Evolutionary conservation across 2,888 invertebrate species (phyloP), one percentile per base, ranked within the genome.

Genomic region (Leptura quadrifasciata): DNA sequence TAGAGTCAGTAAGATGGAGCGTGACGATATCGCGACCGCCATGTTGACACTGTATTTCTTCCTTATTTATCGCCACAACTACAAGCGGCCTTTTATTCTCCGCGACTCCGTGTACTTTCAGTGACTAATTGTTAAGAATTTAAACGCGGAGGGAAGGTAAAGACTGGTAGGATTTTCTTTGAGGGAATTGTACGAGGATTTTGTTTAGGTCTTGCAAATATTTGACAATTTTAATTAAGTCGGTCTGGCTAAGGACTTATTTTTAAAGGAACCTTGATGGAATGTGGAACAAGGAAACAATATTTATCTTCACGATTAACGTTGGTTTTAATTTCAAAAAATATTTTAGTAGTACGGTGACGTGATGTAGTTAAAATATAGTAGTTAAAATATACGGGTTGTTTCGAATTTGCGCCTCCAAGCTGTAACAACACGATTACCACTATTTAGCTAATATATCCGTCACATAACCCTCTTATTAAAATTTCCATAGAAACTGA

Each of bases 1-100:
- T 80, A 75, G 78, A 81, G 80, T 76, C 76, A 78, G 81, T 79
- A 81, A 81, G 79, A 81, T 79, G 76, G 76, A 72, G 77, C 81
- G 80, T 81, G 81, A 79, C 78, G 81, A 81, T 81, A 78, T 63
- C 61, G 58, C 52, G 70, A 75, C 74, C 64, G 71, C 76, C 73
- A 74, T 81, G 79, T 81, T 79, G 78, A 79, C 81, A 70, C 64
- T 68, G 75, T 31, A 55, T 68, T 68, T 63, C 67, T 58, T 52
- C 52, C 18, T 67, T 73, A 73, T 68, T 67, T 73, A 69, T 74
- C 15, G 52, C 69, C 60, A n/a, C 47, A 47, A 47, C 69, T 39
- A 21, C 63, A 72, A 52, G 47, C 57, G 18, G 18, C 15, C 35
- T 39, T 57, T 39, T 57, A 57, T 57, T 57, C 54, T 54, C 54